Conservation (phyloP, 2,797 vertebrate species). For the Cynopterus sphinx region DNA sequence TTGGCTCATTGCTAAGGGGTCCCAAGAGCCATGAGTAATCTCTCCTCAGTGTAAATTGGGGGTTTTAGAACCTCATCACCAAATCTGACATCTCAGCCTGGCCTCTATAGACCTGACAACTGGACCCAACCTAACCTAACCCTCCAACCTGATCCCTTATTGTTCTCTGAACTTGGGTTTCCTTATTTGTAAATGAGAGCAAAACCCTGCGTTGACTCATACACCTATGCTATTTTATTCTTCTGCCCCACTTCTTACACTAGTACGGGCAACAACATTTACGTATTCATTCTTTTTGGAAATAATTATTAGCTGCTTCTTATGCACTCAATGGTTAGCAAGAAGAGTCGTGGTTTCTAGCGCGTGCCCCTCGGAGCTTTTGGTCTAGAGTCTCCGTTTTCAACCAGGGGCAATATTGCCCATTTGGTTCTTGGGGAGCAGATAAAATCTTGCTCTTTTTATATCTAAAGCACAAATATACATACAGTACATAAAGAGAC, state of each 20-base stretch:
- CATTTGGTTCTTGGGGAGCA: background rate
- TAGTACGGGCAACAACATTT: background rate
- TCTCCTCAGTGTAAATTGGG: background rate
- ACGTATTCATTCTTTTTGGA: background rate
- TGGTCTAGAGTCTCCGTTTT: background rate
- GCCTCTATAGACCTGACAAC: background rate
- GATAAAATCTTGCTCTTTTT: background rate
- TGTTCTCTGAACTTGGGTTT: background rate
- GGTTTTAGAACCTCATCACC: rapidly evolving
- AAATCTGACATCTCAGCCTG: background rate
- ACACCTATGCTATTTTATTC: background rate
- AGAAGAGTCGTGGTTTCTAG: background rate
- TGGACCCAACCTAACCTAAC: background rate
- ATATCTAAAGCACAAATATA: background rate
- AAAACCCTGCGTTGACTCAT: background rate
- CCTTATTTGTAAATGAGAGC: background rate
- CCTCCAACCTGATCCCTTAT: background rate
- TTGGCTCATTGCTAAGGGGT: background rate
- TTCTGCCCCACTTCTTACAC: background rate
- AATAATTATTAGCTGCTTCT: background rate
- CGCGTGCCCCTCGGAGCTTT: background rate
- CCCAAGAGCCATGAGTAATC: background rate
- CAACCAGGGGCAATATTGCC: no score
- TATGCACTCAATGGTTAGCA: background rate
- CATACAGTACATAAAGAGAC: background rate